Base-by-base conservation (phyloP, 2,797 vertebrate genomes). In the Tauraco hartlaubi region DNA sequence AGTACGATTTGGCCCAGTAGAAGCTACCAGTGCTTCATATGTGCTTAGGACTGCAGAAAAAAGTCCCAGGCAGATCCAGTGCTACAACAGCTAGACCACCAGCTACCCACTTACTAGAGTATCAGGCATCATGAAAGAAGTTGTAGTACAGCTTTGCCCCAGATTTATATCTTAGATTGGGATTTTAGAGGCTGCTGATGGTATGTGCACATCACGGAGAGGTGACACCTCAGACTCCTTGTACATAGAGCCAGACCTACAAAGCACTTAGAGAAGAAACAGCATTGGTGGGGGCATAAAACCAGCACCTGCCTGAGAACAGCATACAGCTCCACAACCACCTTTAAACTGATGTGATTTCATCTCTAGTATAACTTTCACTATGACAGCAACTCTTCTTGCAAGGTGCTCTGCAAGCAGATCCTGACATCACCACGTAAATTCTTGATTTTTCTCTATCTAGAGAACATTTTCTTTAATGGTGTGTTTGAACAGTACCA, bases 401-500 rank as follows among this genome's bases (percentile, higher is more conserved):
- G 9, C 49, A 58, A 91, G 73, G 55, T 15, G 3, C n/a, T 58
- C 37, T 62, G 12, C 13, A 66, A 86, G 43, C 69, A 63, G 31
- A 73, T 41, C 28, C 79, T 82, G 83, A 86, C 59, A 81, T 81
- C 80, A 86, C 39, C 31, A 2, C 3, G 18, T 12, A 52, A 94
- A 64, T n/a, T 28, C 6, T 4, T 26, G 20, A 46, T 61, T 85
- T 71, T 84, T 66, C 71, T 69, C 59, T 69, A 1, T 41, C 73
- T 72, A 48, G 73, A 78, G 72, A 43, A 15, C 62, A n/a, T 76
- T 92, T 93, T 73, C 90, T n/a, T 81, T 95, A 96, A 88, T 86
- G 71, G 22, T 18, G 81, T 51, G 12, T 44, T 88, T 78, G 62
- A 88, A 44, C 9, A 62, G 51, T 48, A 66, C 49, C 86, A 90